Base-by-base conservation (phyloP, 2,113 vertebrate species). In the Bothrops jararaca region DNA sequence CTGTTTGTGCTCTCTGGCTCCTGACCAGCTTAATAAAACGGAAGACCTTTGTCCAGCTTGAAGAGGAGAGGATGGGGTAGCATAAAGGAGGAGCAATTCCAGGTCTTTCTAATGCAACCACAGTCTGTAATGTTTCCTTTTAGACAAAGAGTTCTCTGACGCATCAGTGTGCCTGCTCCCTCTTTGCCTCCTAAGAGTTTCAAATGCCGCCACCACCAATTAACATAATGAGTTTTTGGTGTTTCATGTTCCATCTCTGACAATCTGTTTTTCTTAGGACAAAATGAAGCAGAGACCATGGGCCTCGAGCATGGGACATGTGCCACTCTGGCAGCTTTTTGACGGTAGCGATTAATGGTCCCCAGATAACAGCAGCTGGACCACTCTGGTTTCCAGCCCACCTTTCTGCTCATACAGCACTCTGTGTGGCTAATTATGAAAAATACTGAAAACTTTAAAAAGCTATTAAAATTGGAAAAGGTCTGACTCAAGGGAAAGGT, bases 131-230 rank as follows among this genome's bases (percentile, higher is more conserved):
- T 5, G 24, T 86, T 94, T 94, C 85, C 89, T 95, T 88, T 90
- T 1, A 22, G 64, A 90, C 94, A 92, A 96, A 93, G 0, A 0
- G 45, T 91, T 1, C 10, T 90, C 93, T 93, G 45, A 95, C 94
- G 22, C 4, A 90, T 93, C 93, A 60, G 42, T 94, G 90, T 94
- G 53, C 12, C 92, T 91, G 92, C 52, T 89, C 95, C 57, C 91
- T 88, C 3, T 88, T 89, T 92, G 91, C 91, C 90, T 96, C 57
- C 80, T 48, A 91, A 85, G 86, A 94, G 94, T n/a, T 92, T 53
- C 69, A 69, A 97, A 93, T 92, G 91, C 94, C 2, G 89, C 50
- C 58, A 94, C 94, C 93, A 85, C 74, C 95, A 96, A 96, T 97
- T 95, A 97, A 92, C 0, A 11, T 92, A 96, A 96, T 54, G 90